These are phyloP conservation scores for Orthonevra nobilis DNA, from an alignment of 2,888 invertebrate species.

Conservation along the genomic window DNA sequence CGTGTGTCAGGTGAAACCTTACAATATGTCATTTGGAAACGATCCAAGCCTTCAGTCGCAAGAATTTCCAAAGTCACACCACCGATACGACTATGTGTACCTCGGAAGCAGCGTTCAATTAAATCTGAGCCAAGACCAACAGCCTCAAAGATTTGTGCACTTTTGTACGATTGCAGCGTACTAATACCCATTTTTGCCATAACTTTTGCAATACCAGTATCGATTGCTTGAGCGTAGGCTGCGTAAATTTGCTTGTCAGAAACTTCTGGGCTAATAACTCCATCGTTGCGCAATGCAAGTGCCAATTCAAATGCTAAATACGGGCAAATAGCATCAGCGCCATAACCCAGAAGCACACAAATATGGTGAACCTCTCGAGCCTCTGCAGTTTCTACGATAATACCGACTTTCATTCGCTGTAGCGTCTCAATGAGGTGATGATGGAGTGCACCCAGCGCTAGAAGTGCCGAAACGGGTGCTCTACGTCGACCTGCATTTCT, in stretches of 20 bases:
- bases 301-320: conserved; percentile 97
- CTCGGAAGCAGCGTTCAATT: conserved; percentile 95
- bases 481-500: conserved; percentile 83
- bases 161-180: conserved; percentile 98
- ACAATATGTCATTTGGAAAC: conserved; percentile 87
- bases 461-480: conserved; percentile 89
- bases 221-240: conserved; percentile 94
- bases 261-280: conserved; percentile 88
- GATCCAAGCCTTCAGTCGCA: conserved; percentile 90
- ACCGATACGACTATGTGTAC: conserved; percentile 86
- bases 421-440: conserved; percentile 97
- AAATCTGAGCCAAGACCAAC: conserved; percentile 96
- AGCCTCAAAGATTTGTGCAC: conserved; percentile 99
- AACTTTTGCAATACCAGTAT: conserved; percentile 93
- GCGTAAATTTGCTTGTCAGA: conserved; percentile 90
- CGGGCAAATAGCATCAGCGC: conserved; percentile 98
- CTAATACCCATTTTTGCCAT: conserved; percentile 99
- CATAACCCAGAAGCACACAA: conserved; percentile 96
- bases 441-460: conserved; percentile 96
- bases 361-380: conserved; percentile 98
- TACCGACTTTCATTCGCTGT: conserved; percentile 96
- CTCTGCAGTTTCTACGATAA: conserved; percentile 97
- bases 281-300: conserved; percentile 90
- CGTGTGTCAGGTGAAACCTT: conserved; percentile 84
- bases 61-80: conserved; percentile 95